phyloP scores from a whole-genome alignment of 2,113 vertebrate genomes.

The Syrrhaptes paradoxus region DNA sequence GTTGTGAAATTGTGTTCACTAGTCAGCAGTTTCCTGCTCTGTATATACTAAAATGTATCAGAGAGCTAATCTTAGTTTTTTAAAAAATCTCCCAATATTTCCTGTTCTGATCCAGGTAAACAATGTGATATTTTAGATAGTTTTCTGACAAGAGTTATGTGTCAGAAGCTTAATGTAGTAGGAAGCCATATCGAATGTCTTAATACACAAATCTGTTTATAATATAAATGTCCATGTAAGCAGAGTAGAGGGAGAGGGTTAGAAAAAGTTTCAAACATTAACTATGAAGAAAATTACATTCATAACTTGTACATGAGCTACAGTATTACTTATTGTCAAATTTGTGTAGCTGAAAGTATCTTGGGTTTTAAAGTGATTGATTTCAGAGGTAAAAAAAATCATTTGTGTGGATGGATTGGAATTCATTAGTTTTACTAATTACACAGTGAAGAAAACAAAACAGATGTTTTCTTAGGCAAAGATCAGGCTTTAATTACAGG shows the following conservation, averaged over 20 bases:
- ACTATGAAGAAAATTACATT: neutral
- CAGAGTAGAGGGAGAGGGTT: neutral
- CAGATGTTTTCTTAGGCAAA: slow-evolving; percentile 83
- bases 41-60: neutral
- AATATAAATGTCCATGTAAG: neutral
- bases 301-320: slow-evolving; percentile 24
- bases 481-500: slow-evolving; percentile 80
- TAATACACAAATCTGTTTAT: neutral
- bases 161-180: neutral
- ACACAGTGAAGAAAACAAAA: slow-evolving; percentile 84
- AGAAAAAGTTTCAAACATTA: neutral
- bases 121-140: neutral
- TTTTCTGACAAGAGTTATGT: neutral
- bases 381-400: slow-evolving; percentile 79
- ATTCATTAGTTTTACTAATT: slow-evolving; percentile 90
- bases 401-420: slow-evolving; percentile 83
- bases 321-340: slow-evolving; percentile 62
- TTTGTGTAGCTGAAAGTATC: slow-evolving; percentile 47
- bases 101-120: neutral
- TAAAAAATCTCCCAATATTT: neutral
- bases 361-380: slow-evolving; percentile 79
- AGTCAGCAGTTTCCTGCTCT: neutral
- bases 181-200: neutral
- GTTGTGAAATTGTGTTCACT: neutral
- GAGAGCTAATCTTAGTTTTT: neutral